These are phyloP conservation scores for Capromys pilorides DNA, from an alignment of 2,797 vertebrate species.

Conservation along the genomic window DNA sequence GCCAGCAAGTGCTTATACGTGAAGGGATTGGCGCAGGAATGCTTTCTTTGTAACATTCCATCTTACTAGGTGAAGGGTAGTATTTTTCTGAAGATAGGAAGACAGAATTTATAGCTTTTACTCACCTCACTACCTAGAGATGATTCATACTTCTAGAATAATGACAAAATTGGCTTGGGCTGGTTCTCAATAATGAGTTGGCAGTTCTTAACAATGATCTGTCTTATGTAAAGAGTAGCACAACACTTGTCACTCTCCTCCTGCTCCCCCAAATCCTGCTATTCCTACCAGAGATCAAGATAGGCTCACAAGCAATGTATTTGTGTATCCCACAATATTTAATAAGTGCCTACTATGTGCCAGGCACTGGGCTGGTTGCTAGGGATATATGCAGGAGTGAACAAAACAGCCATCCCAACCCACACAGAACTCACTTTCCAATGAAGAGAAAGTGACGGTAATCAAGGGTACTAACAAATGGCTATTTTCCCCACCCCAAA, in stretches of 20 bases:
- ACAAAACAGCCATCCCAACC: neutral
- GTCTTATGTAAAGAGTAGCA: neutral
- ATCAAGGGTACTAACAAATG: neutral
- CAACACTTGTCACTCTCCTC: neutral
- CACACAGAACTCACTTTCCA: fast-evolving
- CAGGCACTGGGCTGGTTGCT: neutral
- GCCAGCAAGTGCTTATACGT: neutral
- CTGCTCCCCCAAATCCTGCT: neutral
- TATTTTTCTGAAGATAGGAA: neutral
- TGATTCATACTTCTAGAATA: neutral
- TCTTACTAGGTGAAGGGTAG: neutral
- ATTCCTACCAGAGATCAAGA: neutral
- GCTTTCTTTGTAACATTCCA: neutral
- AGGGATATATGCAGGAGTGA: fast-evolving
- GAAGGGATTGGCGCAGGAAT: neutral
- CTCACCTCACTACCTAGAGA: neutral
- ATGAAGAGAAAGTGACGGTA: neutral
- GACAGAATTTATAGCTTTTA: neutral
- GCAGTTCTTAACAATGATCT: neutral
- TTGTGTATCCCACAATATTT: neutral
- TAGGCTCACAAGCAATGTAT: neutral
- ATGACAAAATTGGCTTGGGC: neutral
- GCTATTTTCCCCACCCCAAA: fast-evolving
- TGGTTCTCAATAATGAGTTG: neutral
- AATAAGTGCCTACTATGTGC: neutral